Percentiles rank a stretch among this genome's conserved stretches.
Evolutionary conservation across 2,113 vertebrate species (phyloP).

Genomic region (Arenaria interpres): DNA sequence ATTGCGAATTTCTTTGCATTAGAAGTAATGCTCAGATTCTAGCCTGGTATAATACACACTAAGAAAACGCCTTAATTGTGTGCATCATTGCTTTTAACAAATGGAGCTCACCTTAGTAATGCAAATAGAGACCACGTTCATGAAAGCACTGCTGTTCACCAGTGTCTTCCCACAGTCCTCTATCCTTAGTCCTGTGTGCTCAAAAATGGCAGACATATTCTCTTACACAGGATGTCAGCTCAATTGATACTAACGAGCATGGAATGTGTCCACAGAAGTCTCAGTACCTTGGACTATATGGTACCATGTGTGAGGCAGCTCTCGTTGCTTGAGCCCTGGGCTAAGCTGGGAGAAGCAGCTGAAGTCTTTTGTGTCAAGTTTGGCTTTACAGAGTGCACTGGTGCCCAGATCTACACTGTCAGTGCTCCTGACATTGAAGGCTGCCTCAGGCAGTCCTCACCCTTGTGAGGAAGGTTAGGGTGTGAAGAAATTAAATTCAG

Average conservation of each 20-base stretch:
- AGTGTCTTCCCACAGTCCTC: not conserved
- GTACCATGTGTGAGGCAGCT: not conserved
- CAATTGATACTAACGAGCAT: not conserved
- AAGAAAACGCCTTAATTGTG: not conserved
- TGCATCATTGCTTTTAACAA: not conserved
- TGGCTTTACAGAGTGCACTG: not conserved
- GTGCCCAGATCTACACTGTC: fast-evolving
- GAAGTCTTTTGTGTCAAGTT: not conserved
- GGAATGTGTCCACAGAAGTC: not conserved
- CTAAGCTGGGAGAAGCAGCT: not conserved
- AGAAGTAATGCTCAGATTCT: not conserved
- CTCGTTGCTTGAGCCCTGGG: not conserved
- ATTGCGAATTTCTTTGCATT: not conserved
- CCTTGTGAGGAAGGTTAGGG: not conserved
- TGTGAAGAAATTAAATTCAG: not conserved
- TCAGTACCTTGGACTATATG: not conserved
- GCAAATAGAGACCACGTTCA: not conserved
- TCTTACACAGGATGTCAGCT: not conserved
- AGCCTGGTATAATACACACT: not conserved
- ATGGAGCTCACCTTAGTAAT: not conserved
- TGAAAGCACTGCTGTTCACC: not conserved
- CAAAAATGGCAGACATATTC: fast-evolving
- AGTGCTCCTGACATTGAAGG: not conserved
- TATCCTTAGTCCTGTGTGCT: not conserved
- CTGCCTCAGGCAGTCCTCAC: not conserved